phyloP scores from a whole-genome alignment of 1,140 invertebrate genomes.

The Cephus cinctus region DNA sequence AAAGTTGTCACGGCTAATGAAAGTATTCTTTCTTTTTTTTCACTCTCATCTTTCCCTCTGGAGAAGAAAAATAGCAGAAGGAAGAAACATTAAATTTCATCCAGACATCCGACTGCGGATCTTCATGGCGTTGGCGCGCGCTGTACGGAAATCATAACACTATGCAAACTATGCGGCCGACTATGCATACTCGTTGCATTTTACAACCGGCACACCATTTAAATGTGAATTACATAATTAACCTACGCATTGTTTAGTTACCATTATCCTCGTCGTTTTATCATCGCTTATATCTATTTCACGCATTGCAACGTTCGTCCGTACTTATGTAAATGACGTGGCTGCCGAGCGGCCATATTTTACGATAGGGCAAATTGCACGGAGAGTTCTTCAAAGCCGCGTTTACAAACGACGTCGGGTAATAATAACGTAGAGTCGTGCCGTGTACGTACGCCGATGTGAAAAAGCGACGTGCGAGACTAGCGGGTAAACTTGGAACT shows the following conservation, averaged over 20 bases:
- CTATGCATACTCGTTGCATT: not conserved
- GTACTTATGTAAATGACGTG: slow-evolving; percentile 25
- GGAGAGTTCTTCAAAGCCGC: too few relatives aligned
- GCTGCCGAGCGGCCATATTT: too few relatives aligned
- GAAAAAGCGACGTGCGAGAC: too few relatives aligned
- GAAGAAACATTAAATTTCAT: too few relatives aligned
- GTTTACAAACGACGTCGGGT: too few relatives aligned
- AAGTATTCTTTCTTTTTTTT: not conserved
- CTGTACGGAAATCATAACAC: not conserved
- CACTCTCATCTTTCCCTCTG: not conserved
- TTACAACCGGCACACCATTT: slow-evolving; percentile 18
- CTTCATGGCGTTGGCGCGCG: too few relatives aligned
- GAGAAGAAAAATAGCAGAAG: not conserved
- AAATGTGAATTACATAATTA: slow-evolving; percentile 45
- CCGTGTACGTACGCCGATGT: too few relatives aligned
- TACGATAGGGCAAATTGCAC: too few relatives aligned
- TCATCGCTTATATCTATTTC: slow-evolving; percentile 44
- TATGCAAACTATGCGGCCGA: not conserved
- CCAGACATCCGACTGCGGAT: too few relatives aligned
- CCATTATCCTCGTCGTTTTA: slow-evolving; percentile 34
- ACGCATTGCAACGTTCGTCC: slow-evolving; percentile 26
- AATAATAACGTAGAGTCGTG: too few relatives aligned
- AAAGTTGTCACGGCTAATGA: too few relatives aligned
- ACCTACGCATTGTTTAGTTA: slow-evolving; percentile 41
- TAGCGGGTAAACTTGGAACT: too few relatives aligned